Base-by-base conservation (phyloP, 2,888 invertebrate species). In the Esperia sulphurella region DNA sequence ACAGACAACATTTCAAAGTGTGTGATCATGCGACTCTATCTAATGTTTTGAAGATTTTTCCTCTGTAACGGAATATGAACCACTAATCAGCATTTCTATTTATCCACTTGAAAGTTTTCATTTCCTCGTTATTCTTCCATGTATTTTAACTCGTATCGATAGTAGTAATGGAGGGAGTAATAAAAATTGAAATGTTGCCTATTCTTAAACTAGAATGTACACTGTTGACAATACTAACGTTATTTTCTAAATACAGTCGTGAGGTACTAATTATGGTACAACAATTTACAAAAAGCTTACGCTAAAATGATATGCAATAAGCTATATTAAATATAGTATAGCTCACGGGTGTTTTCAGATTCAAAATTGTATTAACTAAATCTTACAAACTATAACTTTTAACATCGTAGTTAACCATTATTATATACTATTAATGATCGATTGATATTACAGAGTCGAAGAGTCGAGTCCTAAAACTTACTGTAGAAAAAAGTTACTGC, bases 211-310 rank as follows among this genome's bases (percentile, higher is more conserved):
- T 43, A 48, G 68, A 75, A 79, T 77, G 65, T 79, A 78, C 76
- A 79, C 44, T 46, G 38, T 55, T 55, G 54, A 51, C 67, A 68
- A 61, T 68, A 58, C 54, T 74, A 71, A 65, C 70, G 63, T 68
- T 79, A 75, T 62, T 57, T 57, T 61, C 80, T 86, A 85, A 75
- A 69, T 79, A 84, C 86, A 86, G 84, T 83, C 81, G 74, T 72
- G 73, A 45, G 37, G 70, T 68, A 66, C 69, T 81, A 75, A 66
- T 60, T 85, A 86, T 81, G 75, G 60, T 89, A 89, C 88, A 89
- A 85, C 83, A 84, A 87, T 88, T 86, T 88, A 88, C 88, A 88
- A 71, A 70, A 85, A 86, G 83, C 85, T 81, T 86, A 79, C 60
- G 58, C 75, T 73, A 78, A 82, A 83, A 83, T 88, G 88, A 88